phyloP scores from a whole-genome alignment of 2,888 invertebrate genomes.

The Lithosia quadra region DNA sequence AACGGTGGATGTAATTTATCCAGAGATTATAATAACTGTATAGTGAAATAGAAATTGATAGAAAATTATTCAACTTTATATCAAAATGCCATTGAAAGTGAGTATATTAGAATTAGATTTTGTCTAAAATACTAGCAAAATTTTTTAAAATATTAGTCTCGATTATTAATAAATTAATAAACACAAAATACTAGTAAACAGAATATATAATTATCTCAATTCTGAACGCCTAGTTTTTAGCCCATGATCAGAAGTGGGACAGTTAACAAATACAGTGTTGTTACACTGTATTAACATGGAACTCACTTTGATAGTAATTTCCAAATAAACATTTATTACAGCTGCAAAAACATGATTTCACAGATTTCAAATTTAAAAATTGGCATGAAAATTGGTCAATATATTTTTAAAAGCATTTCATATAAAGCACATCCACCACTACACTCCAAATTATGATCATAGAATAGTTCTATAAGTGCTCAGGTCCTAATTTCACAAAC shows the following conservation, averaged over 20 bases:
- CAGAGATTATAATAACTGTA: background rate
- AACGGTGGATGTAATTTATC: constrained; percentile 34
- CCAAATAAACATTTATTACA: too few species aligned
- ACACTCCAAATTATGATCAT: constrained; percentile 33
- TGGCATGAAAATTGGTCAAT: too few species aligned
- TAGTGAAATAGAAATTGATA: too few species aligned
- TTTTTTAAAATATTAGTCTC: too few species aligned
- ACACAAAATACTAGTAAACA: too few species aligned
- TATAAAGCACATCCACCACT: constrained; percentile 24
- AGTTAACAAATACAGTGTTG: too few species aligned
- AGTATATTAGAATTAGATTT: background rate
- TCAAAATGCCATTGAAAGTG: background rate
- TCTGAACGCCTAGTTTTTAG: background rate
- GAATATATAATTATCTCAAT: too few species aligned
- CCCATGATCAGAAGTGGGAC: background rate
- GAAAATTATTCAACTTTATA: background rate
- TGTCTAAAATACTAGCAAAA: background rate
- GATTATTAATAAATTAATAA: too few species aligned
- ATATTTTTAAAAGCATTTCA: background rate
- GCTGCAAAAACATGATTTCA: too few species aligned
- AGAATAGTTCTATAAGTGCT: constrained; percentile 57
- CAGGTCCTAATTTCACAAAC: constrained; percentile 62
- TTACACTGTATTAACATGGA: too few species aligned
- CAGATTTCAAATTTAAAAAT: too few species aligned
- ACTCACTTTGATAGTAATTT: too few species aligned